Evolutionary conservation across 2,888 invertebrate species (phyloP).

Genomic region (Sinelater perroti): DNA sequence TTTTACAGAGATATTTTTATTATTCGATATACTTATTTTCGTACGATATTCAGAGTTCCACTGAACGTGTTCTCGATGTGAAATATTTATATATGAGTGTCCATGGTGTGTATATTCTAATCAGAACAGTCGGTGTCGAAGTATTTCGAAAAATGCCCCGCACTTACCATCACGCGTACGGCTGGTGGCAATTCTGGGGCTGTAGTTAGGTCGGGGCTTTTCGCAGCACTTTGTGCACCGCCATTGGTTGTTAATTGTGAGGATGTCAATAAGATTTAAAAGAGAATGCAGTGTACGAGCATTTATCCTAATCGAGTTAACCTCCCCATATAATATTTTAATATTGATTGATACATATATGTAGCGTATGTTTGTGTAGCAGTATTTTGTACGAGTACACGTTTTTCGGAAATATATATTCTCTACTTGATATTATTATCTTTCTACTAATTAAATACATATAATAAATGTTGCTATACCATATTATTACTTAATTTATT

Average conservation of each 20-base stretch:
- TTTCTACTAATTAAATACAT: slow-evolving; percentile 60
- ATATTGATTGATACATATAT: slow-evolving; percentile 55
- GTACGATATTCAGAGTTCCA: slow-evolving; percentile 59
- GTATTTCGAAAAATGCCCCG: slow-evolving; percentile 31
- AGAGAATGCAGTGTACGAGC: slow-evolving; percentile 53
- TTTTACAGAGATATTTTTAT: slow-evolving; percentile 56
- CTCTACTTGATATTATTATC: slow-evolving; percentile 60
- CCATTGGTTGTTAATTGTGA: slow-evolving; percentile 58
- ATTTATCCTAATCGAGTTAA: slow-evolving; percentile 54
- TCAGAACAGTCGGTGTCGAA: slow-evolving; percentile 28
- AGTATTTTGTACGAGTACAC: slow-evolving; percentile 63
- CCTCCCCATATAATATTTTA: slow-evolving; percentile 59
- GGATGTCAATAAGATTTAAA: slow-evolving; percentile 59
- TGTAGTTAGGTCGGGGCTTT: slow-evolving; percentile 14
- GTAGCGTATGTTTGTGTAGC: slow-evolving; percentile 58
- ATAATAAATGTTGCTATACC: slow-evolving; percentile 62
- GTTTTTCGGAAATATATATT: slow-evolving; percentile 61
- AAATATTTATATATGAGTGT: slow-evolving; percentile 57
- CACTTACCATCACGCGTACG: slow-evolving; percentile 7
- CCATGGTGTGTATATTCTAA: slow-evolving; percentile 49
- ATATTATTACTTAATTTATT: slow-evolving; percentile 61
- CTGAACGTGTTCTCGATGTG: slow-evolving; percentile 63
- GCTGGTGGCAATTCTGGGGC: slow-evolving; percentile 4
- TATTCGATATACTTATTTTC: slow-evolving; percentile 50
- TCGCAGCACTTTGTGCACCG: slow-evolving; percentile 50